Evolutionary conservation across 2,888 invertebrate species (phyloP).

Genomic region (Cheiracanthium punctorium): DNA sequence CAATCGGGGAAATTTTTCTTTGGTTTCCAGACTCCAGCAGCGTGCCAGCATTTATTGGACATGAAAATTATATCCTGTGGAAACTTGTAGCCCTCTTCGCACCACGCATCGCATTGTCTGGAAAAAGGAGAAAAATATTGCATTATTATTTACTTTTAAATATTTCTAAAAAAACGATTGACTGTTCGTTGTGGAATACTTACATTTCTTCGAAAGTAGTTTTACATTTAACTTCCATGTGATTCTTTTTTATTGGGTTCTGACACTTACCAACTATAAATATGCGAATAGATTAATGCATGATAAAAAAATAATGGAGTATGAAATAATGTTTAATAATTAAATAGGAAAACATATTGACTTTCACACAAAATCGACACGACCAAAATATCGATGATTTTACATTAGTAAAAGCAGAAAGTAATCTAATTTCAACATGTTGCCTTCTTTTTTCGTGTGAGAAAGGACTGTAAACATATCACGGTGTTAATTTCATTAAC

Average conservation of each 20-base stretch:
- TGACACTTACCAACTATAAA: conserved; percentile 48
- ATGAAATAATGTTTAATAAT: background rate
- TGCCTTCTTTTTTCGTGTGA: no score
- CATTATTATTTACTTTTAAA: no score
- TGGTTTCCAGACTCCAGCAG: conserved; percentile 51
- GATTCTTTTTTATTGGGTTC: conserved; percentile 17
- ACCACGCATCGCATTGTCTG: conserved; percentile 35
- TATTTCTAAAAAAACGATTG: no score
- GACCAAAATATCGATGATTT: no score
- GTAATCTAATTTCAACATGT: no score
- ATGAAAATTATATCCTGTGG: conserved; percentile 24
- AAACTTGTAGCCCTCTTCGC: conserved; percentile 42
- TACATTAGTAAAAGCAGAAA: no score
- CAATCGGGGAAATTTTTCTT: conserved; percentile 52
- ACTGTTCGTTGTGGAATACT: background rate
- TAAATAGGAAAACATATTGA: no score
- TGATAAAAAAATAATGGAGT: background rate
- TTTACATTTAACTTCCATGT: conserved; percentile 30
- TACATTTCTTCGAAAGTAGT: conserved; percentile 35
- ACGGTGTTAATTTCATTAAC: no score
- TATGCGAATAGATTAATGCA: no score
- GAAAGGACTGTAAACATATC: no score
- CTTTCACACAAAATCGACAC: no score
- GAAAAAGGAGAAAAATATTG: background rate
- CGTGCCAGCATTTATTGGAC: conserved; percentile 56